Conservation (phyloP, 2,797 vertebrate species). For the Urophycis tenuis region DNA sequence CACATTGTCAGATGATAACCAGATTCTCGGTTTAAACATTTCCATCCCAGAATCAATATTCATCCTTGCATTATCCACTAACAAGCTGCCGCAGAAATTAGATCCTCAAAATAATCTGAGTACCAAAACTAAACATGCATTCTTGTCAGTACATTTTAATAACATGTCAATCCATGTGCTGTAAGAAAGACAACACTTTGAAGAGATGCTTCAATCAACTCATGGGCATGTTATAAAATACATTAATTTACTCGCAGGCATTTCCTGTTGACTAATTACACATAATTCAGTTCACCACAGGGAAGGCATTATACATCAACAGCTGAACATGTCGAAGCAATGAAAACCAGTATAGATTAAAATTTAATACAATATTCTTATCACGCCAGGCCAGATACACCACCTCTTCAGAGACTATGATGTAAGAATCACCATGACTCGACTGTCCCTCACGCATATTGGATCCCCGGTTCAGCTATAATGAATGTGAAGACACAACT, state of each 20-base stretch:
- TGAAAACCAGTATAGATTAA: not conserved
- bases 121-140: not conserved
- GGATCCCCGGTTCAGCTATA: not conserved
- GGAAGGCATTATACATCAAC: not conserved
- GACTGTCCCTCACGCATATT: not conserved
- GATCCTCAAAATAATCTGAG: not conserved
- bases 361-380: not conserved
- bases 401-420: not conserved
- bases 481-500: not conserved
- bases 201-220: not conserved
- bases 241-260: not conserved
- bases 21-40: constrained; percentile 17
- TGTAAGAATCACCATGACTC: not conserved
- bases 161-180: not conserved
- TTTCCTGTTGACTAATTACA: not conserved
- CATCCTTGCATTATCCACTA: constrained; percentile 12
- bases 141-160: constrained; percentile 1
- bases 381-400: not conserved
- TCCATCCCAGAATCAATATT: constrained; percentile 19
- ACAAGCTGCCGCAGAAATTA: not conserved
- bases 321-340: not conserved
- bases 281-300: not conserved
- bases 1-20: constrained; percentile 15
- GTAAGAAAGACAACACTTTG: not conserved
- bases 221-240: not conserved